Evolutionary conservation across 2,113 vertebrate species (phyloP), one percentile per base, ranked within the genome.

Genomic region (Catharus fuscescens): DNA sequence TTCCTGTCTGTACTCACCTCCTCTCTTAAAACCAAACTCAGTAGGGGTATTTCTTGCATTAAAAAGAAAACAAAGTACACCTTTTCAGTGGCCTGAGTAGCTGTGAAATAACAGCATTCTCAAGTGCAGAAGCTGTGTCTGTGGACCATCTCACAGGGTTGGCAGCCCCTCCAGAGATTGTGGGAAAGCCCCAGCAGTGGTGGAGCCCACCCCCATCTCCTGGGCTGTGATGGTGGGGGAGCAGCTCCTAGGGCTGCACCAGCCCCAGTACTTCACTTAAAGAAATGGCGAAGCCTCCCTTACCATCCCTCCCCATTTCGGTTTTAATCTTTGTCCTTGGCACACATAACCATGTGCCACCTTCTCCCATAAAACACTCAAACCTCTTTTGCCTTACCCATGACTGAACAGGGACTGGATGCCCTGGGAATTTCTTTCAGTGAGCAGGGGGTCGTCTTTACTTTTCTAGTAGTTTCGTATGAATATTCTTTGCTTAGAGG

Each of bases 401-500:
- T 97, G 97, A 97, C 97, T 97, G 96, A 97, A 96, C 94, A 95
- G 96, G 97, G 95, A 66, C 69, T 78, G 91, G 92, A 95, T 91
- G 94, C 94, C 93, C 95, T 88, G 88, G 90, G 93, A 97, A 97
- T 91, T 95, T 92, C 94, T 83, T 97, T 97, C 96, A 96, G 93
- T 95, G 92, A 96, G 95, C 94, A 95, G 96, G 95, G 91, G 96
- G 96, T 96, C 86, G 62, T 97, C 95, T 97, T 97, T 97, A 95
- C 95, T 96, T 97, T 97, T 95, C 92, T 96, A 94, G 86, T 98
- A 97, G 95, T 97, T 98, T 98, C 92, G 56, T 94, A 97, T 97
- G 96, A 96, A 94, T 97, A 95, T 97, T 96, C 96, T 98, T 98
- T 97, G 97, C 97, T 97, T 98, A 96, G 98, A 98, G 99, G 98